These are phyloP conservation scores for Ellobius talpinus DNA, from an alignment of 2,113 vertebrate genomes.

Conservation along the genomic window DNA sequence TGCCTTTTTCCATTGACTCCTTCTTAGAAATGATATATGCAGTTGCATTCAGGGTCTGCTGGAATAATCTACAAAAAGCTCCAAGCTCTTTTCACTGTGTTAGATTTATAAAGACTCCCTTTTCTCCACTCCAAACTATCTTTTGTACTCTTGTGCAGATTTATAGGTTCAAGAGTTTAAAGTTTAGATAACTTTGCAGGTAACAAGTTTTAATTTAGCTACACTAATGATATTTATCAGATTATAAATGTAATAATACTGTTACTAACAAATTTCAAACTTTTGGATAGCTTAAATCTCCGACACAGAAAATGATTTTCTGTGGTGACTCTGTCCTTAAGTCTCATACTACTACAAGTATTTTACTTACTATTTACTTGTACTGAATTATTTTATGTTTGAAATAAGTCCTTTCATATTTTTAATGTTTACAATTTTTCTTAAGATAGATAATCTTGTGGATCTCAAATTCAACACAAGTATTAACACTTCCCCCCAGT, in stretches of 20 bases:
- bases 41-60: neutral
- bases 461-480: neutral
- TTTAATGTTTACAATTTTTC: neutral
- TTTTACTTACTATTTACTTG: neutral
- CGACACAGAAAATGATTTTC: neutral
- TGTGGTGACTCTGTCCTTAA: neutral
- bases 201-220: neutral
- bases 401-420: neutral
- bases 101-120: neutral
- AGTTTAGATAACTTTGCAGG: neutral
- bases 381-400: neutral
- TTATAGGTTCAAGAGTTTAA: neutral
- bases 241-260: neutral
- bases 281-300: neutral
- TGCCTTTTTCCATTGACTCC: neutral
- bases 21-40: neutral
- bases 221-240: neutral
- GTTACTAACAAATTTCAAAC: neutral
- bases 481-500: neutral
- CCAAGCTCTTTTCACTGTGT: neutral
- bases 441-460: neutral
- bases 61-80: neutral
- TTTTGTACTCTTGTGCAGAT: neutral
- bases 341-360: neutral
- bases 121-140: neutral